Conservation (phyloP, 2,113 vertebrate genomes). For the Cyanoramphus novaezelandiae region DNA sequence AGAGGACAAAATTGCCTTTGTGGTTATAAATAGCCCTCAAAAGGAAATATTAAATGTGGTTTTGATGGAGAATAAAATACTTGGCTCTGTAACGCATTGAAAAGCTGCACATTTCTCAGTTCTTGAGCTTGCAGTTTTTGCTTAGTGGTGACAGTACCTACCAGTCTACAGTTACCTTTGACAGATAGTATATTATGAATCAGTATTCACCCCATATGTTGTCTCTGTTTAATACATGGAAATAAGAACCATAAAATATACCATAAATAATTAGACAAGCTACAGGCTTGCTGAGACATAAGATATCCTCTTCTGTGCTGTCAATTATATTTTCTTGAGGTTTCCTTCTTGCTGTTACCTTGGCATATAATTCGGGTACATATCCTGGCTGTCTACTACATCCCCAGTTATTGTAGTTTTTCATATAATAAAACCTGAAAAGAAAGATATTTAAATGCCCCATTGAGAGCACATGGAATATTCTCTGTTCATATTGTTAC, state of each 20-base stretch:
- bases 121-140: not conserved
- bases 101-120: not conserved
- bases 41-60: not conserved
- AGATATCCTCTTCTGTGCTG: not conserved
- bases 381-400: not conserved
- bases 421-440: not conserved
- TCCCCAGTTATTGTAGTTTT: not conserved
- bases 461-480: not conserved
- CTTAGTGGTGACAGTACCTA: not conserved
- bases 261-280: not conserved
- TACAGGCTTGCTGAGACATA: not conserved
- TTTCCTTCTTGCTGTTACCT: not conserved
- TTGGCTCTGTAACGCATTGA: not conserved
- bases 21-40: constrained; percentile 3
- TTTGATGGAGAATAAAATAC: not conserved
- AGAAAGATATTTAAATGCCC: not conserved
- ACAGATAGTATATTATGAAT: not conserved
- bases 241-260: not conserved
- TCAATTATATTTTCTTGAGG: not conserved
- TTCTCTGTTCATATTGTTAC: not conserved
- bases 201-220: not conserved
- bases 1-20: constrained; percentile 26
- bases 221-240: not conserved
- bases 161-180: not conserved
- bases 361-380: not conserved